Base-by-base conservation (phyloP, 2,888 invertebrate genomes). In the Corbicula japonica region DNA sequence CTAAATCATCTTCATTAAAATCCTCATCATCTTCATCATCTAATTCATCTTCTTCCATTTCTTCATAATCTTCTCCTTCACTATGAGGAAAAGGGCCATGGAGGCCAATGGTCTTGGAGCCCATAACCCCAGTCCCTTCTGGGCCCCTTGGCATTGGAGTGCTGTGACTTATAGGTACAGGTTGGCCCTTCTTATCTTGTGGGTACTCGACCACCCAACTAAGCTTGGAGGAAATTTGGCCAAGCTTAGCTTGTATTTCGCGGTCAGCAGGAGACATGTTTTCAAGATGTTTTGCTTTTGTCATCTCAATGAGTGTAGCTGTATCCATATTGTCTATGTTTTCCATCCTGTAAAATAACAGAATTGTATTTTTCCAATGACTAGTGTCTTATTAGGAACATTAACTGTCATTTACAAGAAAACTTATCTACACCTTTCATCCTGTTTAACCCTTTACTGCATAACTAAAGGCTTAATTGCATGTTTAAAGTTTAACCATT, bases 141-240 rank as follows among this genome's bases (percentile, higher is more conserved):
- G n/a, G n/a, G n/a, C n/a, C n/a, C n/a, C n/a, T n/a, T n/a, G n/a
- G n/a, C n/a, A n/a, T n/a, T 28, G 26, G 6, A 8, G 52, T 26
- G 28, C 4, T 12, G 18, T 52, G 38, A 8, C 52, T 52, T 32
- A 30, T 15, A 30, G 44, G 48, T 15, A n/a, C 52, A 28, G 66
- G n/a, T 28, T 68, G 32, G 23, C 71, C 61, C 32, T 71, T 71
- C 5, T 46, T 56, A 8, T 76, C 72, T 56, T 74, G 74, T 44
- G 83, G 83, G 62, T 80, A 83, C 26, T 83, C 83, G 2, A 83
- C 83, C 10, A 83, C 77, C 83, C 83, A 83, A 26, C 76, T 76
- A 6, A 80, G 48, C 60, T 83, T 83, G 2, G 76, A 76, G 6
- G 83, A 83, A 15, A 83, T 61, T 46, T 76, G 76, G 10, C 76